Evolutionary conservation across 2,888 invertebrate species (phyloP).

Genomic region (Eupithecia subfuscata): DNA sequence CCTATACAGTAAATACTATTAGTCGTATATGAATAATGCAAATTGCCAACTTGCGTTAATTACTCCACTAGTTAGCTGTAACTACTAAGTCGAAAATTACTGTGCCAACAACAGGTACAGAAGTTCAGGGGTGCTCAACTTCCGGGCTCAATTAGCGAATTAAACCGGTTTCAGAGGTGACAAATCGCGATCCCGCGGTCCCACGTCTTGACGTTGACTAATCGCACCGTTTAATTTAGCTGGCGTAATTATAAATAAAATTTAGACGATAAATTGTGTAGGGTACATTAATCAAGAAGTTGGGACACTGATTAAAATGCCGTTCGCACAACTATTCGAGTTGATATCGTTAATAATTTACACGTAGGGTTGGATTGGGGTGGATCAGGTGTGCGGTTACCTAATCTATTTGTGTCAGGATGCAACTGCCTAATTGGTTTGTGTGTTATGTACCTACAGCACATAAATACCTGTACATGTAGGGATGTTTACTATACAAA

Average conservation of each 20-base stretch:
- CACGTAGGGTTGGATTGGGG: slow-evolving; percentile 65
- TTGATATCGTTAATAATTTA: slow-evolving; percentile 83
- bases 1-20: slow-evolving; percentile 32
- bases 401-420: slow-evolving; percentile 44
- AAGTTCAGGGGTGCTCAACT: slow-evolving; percentile 70
- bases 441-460: slow-evolving; percentile 10
- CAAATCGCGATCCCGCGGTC: slow-evolving; percentile 80
- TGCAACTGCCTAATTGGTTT: slow-evolving; percentile 35
- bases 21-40: slow-evolving; percentile 60
- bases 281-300: slow-evolving; percentile 84
- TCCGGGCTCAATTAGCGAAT: slow-evolving; percentile 80
- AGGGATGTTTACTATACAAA: slow-evolving; percentile 8
- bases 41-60: slow-evolving; percentile 63
- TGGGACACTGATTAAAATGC: slow-evolving; percentile 85
- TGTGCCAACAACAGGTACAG: slow-evolving; percentile 68
- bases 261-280: slow-evolving; percentile 81
- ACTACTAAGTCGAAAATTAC: slow-evolving; percentile 69
- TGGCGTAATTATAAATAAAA: slow-evolving; percentile 83
- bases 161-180: slow-evolving; percentile 78
- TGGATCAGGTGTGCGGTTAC: slow-evolving; percentile 70
- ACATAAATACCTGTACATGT: not conserved
- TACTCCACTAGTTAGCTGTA: slow-evolving; percentile 58
- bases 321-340: slow-evolving; percentile 82
- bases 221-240: slow-evolving; percentile 81
- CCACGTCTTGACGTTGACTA: slow-evolving; percentile 79